A percentile compares a stretch with the other conserved stretches of the same genome.
Conservation (phyloP, 1,140 invertebrate genomes). For the Pogonomyrmex californicus region DNA sequence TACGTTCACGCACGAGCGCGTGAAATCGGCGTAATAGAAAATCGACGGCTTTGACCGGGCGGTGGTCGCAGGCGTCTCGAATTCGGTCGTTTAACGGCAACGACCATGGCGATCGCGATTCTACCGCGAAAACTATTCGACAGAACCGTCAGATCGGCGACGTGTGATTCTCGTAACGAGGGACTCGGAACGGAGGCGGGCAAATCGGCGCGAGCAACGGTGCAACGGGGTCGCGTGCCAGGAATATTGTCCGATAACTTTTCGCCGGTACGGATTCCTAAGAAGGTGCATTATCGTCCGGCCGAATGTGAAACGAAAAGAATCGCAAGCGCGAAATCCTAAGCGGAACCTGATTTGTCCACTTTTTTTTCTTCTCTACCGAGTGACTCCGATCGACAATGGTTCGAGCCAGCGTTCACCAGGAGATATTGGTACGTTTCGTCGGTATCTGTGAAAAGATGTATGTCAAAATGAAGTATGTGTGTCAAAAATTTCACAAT, state of each 20-base stretch:
- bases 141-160: background rate
- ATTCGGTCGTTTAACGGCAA: conserved; percentile 70
- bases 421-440: background rate
- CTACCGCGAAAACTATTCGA: background rate
- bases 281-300: conserved; percentile 1
- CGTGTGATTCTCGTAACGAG: conserved; percentile 19
- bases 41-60: conserved; percentile 31
- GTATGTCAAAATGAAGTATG: background rate
- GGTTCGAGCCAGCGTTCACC: background rate
- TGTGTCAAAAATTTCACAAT: conserved; percentile 22
- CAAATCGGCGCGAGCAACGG: conserved; percentile 59
- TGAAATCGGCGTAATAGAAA: conserved; percentile 55
- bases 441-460: background rate
- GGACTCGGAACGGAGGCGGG: conserved; percentile 2
- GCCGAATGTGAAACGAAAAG: background rate
- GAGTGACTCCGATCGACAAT: background rate
- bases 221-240: conserved; percentile 63
- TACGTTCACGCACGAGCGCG: conserved; percentile 52
- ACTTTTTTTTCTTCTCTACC: conserved; percentile 24
- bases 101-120: conserved; percentile 65
- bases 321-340: background rate
- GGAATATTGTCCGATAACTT: conserved; percentile 55
- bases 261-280: background rate
- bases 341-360: background rate
- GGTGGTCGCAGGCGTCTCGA: conserved; percentile 1